These are phyloP conservation scores for Thymelicus lineola DNA, from an alignment of 2,888 invertebrate species.

Conservation along the genomic window DNA sequence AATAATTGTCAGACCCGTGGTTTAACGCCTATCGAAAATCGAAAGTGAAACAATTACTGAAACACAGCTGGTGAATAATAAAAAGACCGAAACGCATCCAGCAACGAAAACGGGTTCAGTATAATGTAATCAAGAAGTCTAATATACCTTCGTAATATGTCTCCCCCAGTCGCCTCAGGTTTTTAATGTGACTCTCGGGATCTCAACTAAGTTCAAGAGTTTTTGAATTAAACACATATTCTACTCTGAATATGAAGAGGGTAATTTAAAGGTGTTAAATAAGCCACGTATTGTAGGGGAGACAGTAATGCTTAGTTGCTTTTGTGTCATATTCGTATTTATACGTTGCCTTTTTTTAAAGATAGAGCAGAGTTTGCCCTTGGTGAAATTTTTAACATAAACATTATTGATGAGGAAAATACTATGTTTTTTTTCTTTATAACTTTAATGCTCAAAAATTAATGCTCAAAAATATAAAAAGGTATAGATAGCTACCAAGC, in stretches of 20 bases:
- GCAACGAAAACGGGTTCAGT: constrained; percentile 3
- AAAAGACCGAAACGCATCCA: background rate
- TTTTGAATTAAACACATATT: constrained; percentile 26
- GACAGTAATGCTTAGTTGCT: background rate
- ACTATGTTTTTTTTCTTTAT: too few species aligned
- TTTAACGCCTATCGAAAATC: too few species aligned
- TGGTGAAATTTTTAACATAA: too few species aligned
- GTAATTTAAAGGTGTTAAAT: constrained; percentile 23
- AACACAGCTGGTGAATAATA: background rate
- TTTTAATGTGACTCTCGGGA: constrained; percentile 24
- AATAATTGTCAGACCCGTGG: too few species aligned
- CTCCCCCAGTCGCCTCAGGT: constrained; percentile 21
- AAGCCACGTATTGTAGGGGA: constrained; percentile 4
- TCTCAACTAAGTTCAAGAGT: constrained; percentile 24
- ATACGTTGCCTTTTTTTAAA: background rate
- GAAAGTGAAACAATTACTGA: background rate
- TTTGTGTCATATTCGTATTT: background rate
- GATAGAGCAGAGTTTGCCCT: too few species aligned
- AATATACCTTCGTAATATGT: constrained; percentile 27
- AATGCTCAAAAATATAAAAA: too few species aligned
- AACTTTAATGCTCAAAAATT: too few species aligned
- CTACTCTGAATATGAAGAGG: constrained; percentile 12
- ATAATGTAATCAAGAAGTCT: constrained; percentile 28
- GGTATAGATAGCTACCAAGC: too few species aligned
- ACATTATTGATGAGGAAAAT: too few species aligned